Base-by-base conservation (phyloP, 2,113 vertebrate genomes). In the Galeopterus variegatus region DNA sequence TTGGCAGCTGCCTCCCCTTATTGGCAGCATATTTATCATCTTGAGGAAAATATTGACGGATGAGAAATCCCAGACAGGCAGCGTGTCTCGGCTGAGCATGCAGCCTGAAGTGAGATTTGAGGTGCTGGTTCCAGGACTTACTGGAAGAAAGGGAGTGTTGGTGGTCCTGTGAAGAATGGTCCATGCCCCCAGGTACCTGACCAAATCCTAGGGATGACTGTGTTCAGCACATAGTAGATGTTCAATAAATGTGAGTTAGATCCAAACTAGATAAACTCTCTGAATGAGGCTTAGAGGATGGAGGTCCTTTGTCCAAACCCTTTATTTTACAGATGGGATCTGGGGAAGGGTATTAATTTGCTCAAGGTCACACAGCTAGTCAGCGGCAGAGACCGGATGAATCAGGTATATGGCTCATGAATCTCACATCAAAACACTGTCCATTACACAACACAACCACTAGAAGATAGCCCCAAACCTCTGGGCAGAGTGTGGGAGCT, bases 1-100 rank as follows among this genome's bases (percentile, higher is more conserved):
- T 96, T 98, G 98, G 98, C 98, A 99, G 98, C 98, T 98, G 98
- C 98, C 98, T 99, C 12, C 0, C 95, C 93, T 98, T 98, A 98
- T 98, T 99, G 98, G 98, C 98, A 99, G 98, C 98, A 98, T 98
- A 98, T 99, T 98, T 98, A 98, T 99, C 98, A 99, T 99, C 98
- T 98, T 97, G 98, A 98, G 98, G 98, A 98, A 98, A 98, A 98
- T 99, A 99, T 98, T 98, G 98, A 99, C 12, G 75, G 98, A 97
- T 98, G 97, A 98, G 88, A 98, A 98, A 97, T 97, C 95, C 97
- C 69, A 72, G 97, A 96, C 90, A 96, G 95, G 93, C 97, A 56
- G 36, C 0, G 0, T 83, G 81, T 92, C 91, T 95, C 1, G 0
- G 58, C 64, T 2, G 15, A 72, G 50, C n/a, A 6, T 76, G 64